Evolutionary conservation across 2,888 invertebrate genomes (phyloP).

Genomic region (Oeneis ivallda): DNA sequence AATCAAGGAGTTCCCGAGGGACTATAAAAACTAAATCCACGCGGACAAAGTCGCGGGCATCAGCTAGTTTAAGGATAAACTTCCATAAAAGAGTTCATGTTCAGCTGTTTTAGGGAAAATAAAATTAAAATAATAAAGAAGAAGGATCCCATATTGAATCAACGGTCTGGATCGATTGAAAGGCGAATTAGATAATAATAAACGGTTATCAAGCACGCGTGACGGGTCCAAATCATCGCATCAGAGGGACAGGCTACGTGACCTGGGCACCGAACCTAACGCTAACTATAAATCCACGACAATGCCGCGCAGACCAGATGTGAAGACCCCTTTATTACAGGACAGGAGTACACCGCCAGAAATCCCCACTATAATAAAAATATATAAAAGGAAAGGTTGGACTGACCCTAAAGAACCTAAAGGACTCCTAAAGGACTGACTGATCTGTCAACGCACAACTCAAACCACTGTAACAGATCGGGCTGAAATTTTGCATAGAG

Average conservation of each 20-base stretch:
- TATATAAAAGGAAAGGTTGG: too few species aligned
- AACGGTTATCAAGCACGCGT: conserved; percentile 51
- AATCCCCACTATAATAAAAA: too few species aligned
- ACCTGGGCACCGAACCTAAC: conserved; percentile 66
- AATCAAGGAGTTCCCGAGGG: too few species aligned
- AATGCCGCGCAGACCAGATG: conserved; percentile 49
- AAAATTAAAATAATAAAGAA: neutral
- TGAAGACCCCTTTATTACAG: conserved; percentile 40
- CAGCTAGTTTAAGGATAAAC: too few species aligned
- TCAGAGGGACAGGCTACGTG: conserved; percentile 68
- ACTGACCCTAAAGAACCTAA: too few species aligned
- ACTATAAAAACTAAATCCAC: too few species aligned
- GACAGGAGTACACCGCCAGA: conserved; percentile 7
- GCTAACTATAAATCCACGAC: conserved; percentile 67
- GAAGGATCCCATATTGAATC: conserved; percentile 13
- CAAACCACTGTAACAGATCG: too few species aligned
- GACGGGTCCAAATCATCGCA: conserved; percentile 74
- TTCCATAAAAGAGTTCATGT: too few species aligned
- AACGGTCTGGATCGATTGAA: conserved; percentile 25
- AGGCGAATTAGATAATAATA: conserved; percentile 38
- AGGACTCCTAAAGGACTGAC: too few species aligned
- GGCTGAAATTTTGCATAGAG: too few species aligned
- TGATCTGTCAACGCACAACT: too few species aligned
- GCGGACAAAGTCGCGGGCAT: too few species aligned
- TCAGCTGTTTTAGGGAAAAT: neutral